Conservation (phyloP, 2,797 vertebrate species). For the Philypnodon macrostomus region DNA sequence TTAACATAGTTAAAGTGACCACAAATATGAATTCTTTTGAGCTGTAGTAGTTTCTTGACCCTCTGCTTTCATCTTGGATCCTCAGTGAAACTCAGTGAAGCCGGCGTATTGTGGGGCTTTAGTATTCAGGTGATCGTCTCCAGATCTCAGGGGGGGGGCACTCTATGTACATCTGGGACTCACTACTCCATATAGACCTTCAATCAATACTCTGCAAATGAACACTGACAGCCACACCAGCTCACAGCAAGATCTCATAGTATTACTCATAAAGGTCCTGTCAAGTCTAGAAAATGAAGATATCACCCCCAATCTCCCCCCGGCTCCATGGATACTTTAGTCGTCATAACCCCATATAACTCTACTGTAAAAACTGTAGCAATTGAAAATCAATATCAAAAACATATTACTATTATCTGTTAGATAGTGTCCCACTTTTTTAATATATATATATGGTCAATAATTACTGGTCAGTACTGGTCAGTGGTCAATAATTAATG, state of each 20-base stretch:
- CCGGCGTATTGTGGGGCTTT: neutral
- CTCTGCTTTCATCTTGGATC: neutral
- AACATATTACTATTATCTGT: no score
- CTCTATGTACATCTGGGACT: neutral
- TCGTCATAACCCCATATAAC: no score
- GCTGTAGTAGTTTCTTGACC: neutral
- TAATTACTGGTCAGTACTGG: no score
- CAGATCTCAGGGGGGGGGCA: neutral
- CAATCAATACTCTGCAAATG: neutral
- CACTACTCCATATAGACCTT: no score
- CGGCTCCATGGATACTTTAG: no score
- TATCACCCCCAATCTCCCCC: neutral
- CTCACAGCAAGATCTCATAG: neutral
- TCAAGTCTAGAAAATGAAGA: neutral
- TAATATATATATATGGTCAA: no score
- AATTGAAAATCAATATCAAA: no score
- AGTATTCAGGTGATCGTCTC: conserved; percentile 1
- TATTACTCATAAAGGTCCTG: neutral
- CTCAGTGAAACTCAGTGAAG: neutral
- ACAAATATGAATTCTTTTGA: neutral
- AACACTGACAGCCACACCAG: neutral
- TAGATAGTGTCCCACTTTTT: no score
- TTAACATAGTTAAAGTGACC: no score
- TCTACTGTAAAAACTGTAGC: no score
- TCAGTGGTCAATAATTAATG: no score